These are phyloP conservation scores for Emesis russula DNA, from an alignment of 2,888 invertebrate species.

Conservation along the genomic window DNA sequence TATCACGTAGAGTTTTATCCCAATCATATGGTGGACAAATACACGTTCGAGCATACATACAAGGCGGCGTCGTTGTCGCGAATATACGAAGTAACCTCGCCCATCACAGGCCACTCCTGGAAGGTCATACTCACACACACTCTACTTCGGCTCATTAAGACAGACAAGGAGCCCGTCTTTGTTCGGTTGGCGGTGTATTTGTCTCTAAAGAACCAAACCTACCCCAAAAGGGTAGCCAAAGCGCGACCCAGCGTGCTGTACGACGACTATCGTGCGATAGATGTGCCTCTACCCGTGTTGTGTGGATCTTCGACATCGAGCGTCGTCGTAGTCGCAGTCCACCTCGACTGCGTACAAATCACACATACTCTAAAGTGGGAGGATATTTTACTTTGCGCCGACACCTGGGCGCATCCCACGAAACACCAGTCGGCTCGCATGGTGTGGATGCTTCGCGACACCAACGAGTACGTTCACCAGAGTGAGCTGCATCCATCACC, in stretches of 20 bases:
- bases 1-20: conserved; percentile 26
- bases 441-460: conserved; percentile 25
- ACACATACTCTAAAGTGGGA: conserved; percentile 16
- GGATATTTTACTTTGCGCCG: conserved; percentile 24
- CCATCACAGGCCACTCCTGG: too few species aligned
- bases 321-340: conserved; percentile 3
- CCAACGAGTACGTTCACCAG: conserved; percentile 26
- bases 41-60: conserved; percentile 5
- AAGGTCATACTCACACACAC: too few species aligned
- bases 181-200: too few species aligned
- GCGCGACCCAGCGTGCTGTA: too few species aligned
- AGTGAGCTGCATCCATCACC: not conserved
- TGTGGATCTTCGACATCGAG: not conserved
- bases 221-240: too few species aligned
- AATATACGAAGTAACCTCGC: too few species aligned
- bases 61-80: conserved; percentile 13
- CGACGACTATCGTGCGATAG: too few species aligned
- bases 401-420: conserved; percentile 27
- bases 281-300: too few species aligned
- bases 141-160: too few species aligned
- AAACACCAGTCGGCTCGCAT: conserved; percentile 20
- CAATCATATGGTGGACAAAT: conserved; percentile 21
- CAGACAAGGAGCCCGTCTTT: not conserved
- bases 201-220: too few species aligned
- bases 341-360: conserved; percentile 18